These are phyloP conservation scores for Ectobius pallidus DNA, from an alignment of 2,888 invertebrate species.

Conservation along the genomic window DNA sequence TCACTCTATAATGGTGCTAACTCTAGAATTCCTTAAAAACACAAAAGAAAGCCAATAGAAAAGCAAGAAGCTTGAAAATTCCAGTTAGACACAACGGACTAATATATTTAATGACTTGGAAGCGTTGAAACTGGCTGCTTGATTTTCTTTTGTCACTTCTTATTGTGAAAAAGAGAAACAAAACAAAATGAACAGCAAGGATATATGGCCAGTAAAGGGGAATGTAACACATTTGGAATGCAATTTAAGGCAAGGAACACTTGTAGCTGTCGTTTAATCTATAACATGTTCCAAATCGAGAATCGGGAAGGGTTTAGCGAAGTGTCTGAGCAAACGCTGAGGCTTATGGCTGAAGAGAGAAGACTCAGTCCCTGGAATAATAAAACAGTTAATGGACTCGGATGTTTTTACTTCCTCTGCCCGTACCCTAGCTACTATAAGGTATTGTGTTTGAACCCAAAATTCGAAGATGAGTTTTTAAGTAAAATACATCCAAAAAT, in stretches of 20 bases:
- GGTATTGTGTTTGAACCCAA: no score
- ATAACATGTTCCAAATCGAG: not conserved
- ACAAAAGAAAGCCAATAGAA: not conserved
- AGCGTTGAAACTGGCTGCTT: not conserved
- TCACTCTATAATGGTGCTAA: not conserved
- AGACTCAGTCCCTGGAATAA: no score
- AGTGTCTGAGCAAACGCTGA: no score
- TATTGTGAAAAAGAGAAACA: not conserved
- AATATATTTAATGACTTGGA: slow-evolving; percentile 19
- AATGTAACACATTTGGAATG: not conserved
- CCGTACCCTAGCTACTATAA: no score
- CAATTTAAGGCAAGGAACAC: not conserved
- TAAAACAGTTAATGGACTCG: no score
- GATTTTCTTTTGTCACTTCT: not conserved
- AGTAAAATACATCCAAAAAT: no score
- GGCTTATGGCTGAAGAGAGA: no score
- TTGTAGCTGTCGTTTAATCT: not conserved
- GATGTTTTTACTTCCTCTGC: no score
- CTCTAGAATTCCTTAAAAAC: not conserved
- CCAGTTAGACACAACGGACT: not conserved
- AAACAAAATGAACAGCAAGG: not conserved
- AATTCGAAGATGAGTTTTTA: no score
- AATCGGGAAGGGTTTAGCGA: no score
- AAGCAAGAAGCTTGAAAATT: not conserved
- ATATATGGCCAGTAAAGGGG: no score